Conservation (phyloP, 2,113 vertebrate genomes). For the Paralichthys olivaceus region DNA sequence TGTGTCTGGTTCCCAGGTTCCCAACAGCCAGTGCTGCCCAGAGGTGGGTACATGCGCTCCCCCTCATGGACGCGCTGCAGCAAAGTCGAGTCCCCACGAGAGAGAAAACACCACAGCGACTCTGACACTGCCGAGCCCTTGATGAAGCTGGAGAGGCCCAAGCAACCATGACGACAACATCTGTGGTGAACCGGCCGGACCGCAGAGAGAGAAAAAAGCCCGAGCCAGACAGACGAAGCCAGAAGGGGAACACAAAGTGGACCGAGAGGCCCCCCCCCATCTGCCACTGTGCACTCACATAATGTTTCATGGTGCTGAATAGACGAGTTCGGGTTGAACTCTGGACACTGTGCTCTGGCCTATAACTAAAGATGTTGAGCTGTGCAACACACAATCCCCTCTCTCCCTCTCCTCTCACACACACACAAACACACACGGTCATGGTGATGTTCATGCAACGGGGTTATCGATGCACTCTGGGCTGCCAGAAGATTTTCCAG, state of each 20-base stretch:
- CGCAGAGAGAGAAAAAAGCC: conserved; percentile 26
- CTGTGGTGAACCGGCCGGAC: conserved; percentile 1
- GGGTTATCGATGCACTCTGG: conserved; percentile 35
- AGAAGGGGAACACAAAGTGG: conserved; percentile 38
- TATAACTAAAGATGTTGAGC: conserved; percentile 51
- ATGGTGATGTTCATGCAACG: conserved; percentile 49
- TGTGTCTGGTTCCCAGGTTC: conserved; percentile 80
- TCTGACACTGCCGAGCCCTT: conserved; percentile 87
- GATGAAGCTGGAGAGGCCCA: conserved; percentile 88
- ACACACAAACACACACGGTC: conserved; percentile 32
- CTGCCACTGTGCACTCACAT: conserved; percentile 49
- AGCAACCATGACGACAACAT: conserved; percentile 80
- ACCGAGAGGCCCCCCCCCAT: conserved; percentile 47
- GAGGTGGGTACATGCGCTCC: conserved; percentile 89
- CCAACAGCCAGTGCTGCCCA: conserved; percentile 81
- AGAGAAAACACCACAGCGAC: conserved; percentile 90
- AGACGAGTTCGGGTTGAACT: conserved; percentile 56
- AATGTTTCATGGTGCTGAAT: conserved; percentile 67
- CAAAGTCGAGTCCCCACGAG: conserved; percentile 84
- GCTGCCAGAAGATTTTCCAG: conserved; percentile 44
- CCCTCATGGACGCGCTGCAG: conserved; percentile 92
- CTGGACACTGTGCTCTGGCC: conserved; percentile 63
- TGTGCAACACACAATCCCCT: conserved; percentile 49
- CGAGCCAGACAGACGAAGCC: conserved; percentile 30
- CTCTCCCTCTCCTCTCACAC: conserved; percentile 5